Conservation (phyloP, 2,888 invertebrate species). For the Branchellion lobata region DNA sequence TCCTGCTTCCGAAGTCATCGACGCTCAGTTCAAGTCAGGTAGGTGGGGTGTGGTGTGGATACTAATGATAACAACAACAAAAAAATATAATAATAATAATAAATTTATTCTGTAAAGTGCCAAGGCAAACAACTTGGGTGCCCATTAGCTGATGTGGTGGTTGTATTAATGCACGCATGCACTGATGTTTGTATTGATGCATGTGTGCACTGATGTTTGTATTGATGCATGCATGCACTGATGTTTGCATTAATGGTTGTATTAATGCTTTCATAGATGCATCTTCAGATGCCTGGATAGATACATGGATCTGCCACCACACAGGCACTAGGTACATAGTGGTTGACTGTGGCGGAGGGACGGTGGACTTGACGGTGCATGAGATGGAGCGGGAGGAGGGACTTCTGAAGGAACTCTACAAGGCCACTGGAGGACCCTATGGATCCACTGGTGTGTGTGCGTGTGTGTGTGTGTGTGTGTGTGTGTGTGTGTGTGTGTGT, state of each 20-base stretch:
- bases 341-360: conserved; percentile 68
- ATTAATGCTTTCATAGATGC: too few relatives aligned
- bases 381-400: conserved; percentile 62
- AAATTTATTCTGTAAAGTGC: too few relatives aligned
- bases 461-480: conserved; percentile 23
- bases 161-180: too few relatives aligned
- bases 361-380: conserved; percentile 67
- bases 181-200: too few relatives aligned
- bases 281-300: too few relatives aligned
- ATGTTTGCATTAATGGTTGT: too few relatives aligned
- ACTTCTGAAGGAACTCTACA: conserved; percentile 65
- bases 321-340: conserved; percentile 66
- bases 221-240: too few relatives aligned
- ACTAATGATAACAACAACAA: too few relatives aligned
- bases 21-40: conserved; percentile 34
- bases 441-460: conserved; percentile 57
- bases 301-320: too few relatives aligned
- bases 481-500: conserved; percentile 23
- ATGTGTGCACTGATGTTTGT: too few relatives aligned
- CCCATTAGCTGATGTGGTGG: neutral
- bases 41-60: neutral
- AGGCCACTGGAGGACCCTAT: conserved; percentile 65
- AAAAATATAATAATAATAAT: too few relatives aligned
- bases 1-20: neutral
- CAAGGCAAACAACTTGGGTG: too few relatives aligned